Evolutionary conservation across 2,888 invertebrate species (phyloP).

Genomic region (Arenicola marina): DNA sequence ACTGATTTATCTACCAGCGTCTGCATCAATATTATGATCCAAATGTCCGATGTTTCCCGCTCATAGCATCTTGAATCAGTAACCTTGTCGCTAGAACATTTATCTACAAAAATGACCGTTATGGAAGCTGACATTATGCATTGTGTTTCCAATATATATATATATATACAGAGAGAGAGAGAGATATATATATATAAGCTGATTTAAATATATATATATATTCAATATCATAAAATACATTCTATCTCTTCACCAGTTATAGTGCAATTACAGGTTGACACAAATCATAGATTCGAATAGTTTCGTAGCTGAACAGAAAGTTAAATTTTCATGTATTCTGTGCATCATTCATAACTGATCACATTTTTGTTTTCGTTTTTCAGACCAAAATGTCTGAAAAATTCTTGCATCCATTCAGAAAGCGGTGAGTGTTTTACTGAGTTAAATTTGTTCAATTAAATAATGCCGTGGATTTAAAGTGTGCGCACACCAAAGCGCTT

Average conservation of each 20-base stretch:
- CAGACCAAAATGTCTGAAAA: neutral
- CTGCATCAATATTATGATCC: no score
- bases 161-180: neutral
- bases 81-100: no score
- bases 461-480: no score
- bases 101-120: no score
- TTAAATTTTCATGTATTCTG: neutral
- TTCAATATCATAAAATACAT: neutral
- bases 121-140: no score
- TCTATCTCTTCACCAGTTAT: neutral
- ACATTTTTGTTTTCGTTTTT: neutral
- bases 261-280: neutral
- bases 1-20: no score
- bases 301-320: neutral
- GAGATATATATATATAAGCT: neutral
- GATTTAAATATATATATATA: neutral
- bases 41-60: no score
- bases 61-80: no score
- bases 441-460: slow-evolving; percentile 53
- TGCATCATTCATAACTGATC: neutral
- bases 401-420: neutral
- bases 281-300: neutral
- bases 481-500: no score
- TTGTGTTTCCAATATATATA: no score
- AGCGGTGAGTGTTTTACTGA: neutral